Base-by-base conservation (phyloP, 2,888 invertebrate genomes). In the Rhogogaster chlorosoma region DNA sequence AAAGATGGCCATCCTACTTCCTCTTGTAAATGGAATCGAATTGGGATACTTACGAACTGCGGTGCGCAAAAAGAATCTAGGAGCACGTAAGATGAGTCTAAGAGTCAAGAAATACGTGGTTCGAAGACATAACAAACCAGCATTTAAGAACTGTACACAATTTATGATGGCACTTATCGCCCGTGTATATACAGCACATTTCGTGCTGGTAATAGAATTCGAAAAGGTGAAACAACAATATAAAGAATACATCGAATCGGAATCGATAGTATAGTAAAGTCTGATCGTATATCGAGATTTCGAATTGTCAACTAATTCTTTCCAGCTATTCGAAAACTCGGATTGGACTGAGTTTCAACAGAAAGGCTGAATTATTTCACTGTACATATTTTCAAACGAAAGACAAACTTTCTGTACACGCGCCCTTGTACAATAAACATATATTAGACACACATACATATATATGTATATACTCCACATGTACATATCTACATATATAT, bases 141-240 rank as follows among this genome's bases (percentile, higher is more conserved):
- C 80, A 3, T 80, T 80, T 61, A 80, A 38, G 80, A 57, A 80
- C 38, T 61, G 38, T 61, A 22, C 3, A 36, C 5, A 80, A 80
- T 57, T 80, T 38, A 80, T 61, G 80, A 80, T 22, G 80, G 61
- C 80, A 80, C 80, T 61, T 80, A 80, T 61, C 80, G 61, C 61
- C 80, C 38, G 29, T 80, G 26, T 38, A 57, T 80, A 61, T 61
- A 80, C 22, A 80, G 49, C 36, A 5, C 80, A 61, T 61, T 80
- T 61, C 57, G 80, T 61, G 61, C 61, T 80, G 6, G 61, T 61
- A 22, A 80, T 61, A 61, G 80, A 80, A 80, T 61, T 61, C 22
- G 15, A 57, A 80, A 80, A 80, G 29, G 36, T 57, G 38, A 80
- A 80, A 57, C 26, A 26, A 57, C 36, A 80, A 61, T 36, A 38